Percentiles rank a stretch among this genome's conserved stretches.
Evolutionary conservation across 2,113 vertebrate genomes (phyloP).

Genomic region (Morone chrysops): DNA sequence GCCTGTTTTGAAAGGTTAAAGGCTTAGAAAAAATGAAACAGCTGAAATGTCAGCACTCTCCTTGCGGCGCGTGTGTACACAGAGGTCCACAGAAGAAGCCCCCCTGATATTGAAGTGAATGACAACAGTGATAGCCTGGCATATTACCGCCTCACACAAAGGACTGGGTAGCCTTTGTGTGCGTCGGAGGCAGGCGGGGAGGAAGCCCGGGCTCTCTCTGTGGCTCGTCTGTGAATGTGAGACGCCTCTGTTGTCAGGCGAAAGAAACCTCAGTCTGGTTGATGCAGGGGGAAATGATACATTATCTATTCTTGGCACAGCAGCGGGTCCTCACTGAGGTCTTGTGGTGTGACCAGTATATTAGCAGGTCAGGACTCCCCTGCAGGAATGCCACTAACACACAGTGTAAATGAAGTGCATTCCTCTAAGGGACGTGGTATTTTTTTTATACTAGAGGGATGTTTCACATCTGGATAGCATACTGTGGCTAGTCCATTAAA

Average conservation of each 20-base stretch:
- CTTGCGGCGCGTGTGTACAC: conserved; percentile 11
- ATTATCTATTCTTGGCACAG: conserved; percentile 27
- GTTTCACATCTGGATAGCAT: background rate
- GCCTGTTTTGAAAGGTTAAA: conserved; percentile 60
- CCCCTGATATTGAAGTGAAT: conserved; percentile 53
- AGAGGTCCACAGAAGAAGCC: conserved; percentile 21
- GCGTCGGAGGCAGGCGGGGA: background rate
- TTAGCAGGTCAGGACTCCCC: conserved; percentile 6
- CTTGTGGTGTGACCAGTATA: conserved; percentile 17
- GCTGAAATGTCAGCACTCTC: conserved; percentile 61
- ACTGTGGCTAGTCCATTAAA: background rate
- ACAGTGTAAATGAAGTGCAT: background rate
- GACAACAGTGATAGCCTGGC: conserved; percentile 58
- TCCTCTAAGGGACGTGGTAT: conserved; percentile 8
- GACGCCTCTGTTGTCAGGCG: conserved; percentile 51
- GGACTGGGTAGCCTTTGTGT: conserved; percentile 63
- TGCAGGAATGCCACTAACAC: conserved; percentile 1
- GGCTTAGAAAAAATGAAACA: conserved; percentile 26
- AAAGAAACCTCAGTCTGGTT: conserved; percentile 43
- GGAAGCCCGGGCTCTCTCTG: conserved; percentile 23
- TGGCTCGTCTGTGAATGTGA: conserved; percentile 30
- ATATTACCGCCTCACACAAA: conserved; percentile 36
- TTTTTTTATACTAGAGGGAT: background rate
- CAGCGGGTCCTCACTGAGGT: conserved; percentile 4
- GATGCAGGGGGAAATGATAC: conserved; percentile 36